Evolutionary conservation across 37 sponge, comb jelly and placozoan species (phyloP), one percentile per base, ranked within the genome.

Genomic region (Agelas oroides): DNA sequence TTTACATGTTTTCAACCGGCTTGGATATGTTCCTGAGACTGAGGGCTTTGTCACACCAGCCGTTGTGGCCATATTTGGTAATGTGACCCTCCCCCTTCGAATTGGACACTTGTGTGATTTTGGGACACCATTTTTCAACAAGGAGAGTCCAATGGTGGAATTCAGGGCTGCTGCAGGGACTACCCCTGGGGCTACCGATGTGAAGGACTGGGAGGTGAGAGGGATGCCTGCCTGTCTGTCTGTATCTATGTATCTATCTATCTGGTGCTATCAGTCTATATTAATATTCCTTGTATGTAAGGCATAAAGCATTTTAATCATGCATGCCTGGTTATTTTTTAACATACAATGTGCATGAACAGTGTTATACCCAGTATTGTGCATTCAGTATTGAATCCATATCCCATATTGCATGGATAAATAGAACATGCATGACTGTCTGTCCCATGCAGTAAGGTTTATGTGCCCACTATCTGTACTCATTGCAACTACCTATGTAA

Each of bases 81-180:
- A 88, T 71, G 87, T 95, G 6, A 34, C 68, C 25, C 63, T 95
- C 19, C 85, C 92, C 27, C 31, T 56, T 3, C 11, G 38, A 39
- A 17, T 58, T 0, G 76, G 35, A 0, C 78, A 57, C 24, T n/a
- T 87, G 30, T 95, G 96, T 83, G 78, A 71, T 36, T 86, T 75
- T 77, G 96, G 96, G 3, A 59, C 0, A 12, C 96, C 96, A 60
- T 92, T 95, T 67, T 86, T 84, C 73, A 88, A 86, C 71, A 73
- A 76, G 77, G 70, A 60, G 1, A 81, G 74, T 71, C 94, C 97
- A 1, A 80, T 96, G 14, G 87, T 96, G 39, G 77, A 80, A 70
- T 88, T 96, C 24, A 75, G 76, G 56, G 97, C 86, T 59, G 94
- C 81, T 37, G 77, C 91, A n/a, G 97, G 97, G 5, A 78, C 87